These are phyloP conservation scores for Choristoneura rosaceana DNA, from an alignment of 2,888 invertebrate species.

Conservation along the genomic window DNA sequence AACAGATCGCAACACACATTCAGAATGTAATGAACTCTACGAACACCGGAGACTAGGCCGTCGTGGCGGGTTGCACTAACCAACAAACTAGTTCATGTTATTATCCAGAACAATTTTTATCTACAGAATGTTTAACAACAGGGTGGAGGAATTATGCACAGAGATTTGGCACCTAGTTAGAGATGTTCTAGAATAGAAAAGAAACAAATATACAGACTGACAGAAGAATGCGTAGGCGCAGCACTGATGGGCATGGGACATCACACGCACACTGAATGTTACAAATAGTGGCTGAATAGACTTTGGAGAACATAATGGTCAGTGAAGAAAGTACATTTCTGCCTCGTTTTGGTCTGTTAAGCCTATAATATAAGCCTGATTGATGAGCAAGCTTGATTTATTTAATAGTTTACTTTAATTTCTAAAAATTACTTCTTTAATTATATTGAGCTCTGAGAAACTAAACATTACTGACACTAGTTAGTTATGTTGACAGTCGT, in stretches of 20 bases:
- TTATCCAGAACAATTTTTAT: conserved; percentile 81
- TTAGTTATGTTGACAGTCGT: too few relatives aligned
- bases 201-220: conserved; percentile 27
- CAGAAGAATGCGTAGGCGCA: conserved; percentile 11
- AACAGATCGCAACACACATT: conserved; percentile 64
- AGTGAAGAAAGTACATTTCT: conserved; percentile 10
- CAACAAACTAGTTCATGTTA: conserved; percentile 67
- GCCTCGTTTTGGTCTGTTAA: conserved; percentile 18
- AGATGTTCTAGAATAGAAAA: conserved; percentile 40
- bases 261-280: conserved; percentile 14
- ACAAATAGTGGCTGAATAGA: conserved; percentile 10
- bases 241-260: conserved; percentile 27
- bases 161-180: conserved; percentile 39
- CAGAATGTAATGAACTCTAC: conserved; percentile 57
- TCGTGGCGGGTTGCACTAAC: conserved; percentile 77
- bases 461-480: conserved; percentile 1
- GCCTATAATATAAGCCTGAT: conserved; percentile 10
- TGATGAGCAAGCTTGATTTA: background rate
- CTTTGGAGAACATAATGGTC: conserved; percentile 7
- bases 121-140: conserved; percentile 46
- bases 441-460: background rate
- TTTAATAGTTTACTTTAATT: background rate
- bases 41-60: conserved; percentile 69
- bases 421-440: background rate
- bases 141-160: conserved; percentile 64